Conservation (phyloP, 2,888 invertebrate species). For the Brachynemurus nebulosus region DNA sequence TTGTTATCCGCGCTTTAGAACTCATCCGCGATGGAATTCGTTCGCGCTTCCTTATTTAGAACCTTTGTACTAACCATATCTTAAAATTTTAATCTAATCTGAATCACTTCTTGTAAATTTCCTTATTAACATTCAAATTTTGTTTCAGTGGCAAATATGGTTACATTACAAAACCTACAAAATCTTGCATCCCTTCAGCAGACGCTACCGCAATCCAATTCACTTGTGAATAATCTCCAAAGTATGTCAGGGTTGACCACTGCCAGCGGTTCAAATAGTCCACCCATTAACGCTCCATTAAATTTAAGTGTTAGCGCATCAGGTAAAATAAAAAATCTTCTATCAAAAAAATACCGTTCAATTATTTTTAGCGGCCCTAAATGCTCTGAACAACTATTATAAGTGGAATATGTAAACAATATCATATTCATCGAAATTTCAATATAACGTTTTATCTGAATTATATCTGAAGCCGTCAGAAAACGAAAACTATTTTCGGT, state of each 20-base stretch:
- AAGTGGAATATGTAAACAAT: no score
- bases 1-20: no score
- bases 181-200: conserved; percentile 62
- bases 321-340: no score
- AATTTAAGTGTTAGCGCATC: conserved; percentile 63
- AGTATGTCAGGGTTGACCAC: conserved; percentile 36
- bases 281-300: conserved; percentile 66
- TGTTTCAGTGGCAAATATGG: conserved; percentile 55
- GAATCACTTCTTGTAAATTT: conserved; percentile 17
- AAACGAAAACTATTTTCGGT: no score
- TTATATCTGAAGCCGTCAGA: no score
- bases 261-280: conserved; percentile 37
- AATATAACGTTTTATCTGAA: no score
- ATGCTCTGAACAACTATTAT: background rate
- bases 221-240: conserved; percentile 46
- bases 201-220: conserved; percentile 44
- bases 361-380: background rate
- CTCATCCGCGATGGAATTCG: no score
- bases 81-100: no score
- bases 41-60: no score
- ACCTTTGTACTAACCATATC: no score
- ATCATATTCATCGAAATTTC: no score
- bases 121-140: conserved; percentile 8
- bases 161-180: conserved; percentile 62
- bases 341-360: no score